A percentile compares a stretch with the other conserved stretches of the same genome.
Evolutionary conservation across 2,797 vertebrate genomes (phyloP).

Genomic region (Cygnus olor): DNA sequence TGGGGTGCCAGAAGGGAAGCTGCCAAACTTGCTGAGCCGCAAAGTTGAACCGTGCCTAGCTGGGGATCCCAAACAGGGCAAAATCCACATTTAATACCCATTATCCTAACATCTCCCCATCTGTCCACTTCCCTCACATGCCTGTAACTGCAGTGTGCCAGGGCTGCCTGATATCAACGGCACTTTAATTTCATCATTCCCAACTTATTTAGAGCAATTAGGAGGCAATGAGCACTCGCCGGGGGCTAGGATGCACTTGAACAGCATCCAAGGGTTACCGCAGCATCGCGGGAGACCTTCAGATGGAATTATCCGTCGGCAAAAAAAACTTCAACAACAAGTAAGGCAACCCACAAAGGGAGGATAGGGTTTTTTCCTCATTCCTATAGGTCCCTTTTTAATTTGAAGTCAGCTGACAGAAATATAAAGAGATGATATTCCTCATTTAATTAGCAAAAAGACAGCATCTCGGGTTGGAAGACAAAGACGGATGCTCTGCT

Average conservation of each 20-base stretch:
- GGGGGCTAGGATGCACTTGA: conserved; percentile 61
- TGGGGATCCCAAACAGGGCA: not conserved
- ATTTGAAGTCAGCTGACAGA: conserved; percentile 44
- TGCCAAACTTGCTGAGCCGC: not conserved
- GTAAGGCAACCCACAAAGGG: conserved; percentile 15
- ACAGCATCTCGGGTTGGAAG: not conserved
- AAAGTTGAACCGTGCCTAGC: not conserved
- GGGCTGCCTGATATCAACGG: conserved; percentile 44
- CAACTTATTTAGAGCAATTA: conserved; percentile 73
- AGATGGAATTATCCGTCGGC: conserved; percentile 26
- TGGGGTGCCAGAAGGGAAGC: not conserved
- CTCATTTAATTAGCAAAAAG: conserved; percentile 40
- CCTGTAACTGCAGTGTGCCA: conserved; percentile 15
- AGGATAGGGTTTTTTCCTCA: conserved; percentile 2
- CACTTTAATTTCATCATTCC: conserved; percentile 71
- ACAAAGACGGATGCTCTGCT: not conserved
- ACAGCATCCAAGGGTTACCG: conserved; percentile 62
- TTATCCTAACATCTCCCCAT: conserved; percentile 64
- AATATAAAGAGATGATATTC: conserved; percentile 28
- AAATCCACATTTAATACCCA: conserved; percentile 57
- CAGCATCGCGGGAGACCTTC: conserved; percentile 31
- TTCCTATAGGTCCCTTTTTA: conserved; percentile 40
- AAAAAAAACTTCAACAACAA: conserved; percentile 42
- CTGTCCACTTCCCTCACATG: conserved; percentile 42
- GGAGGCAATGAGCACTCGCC: conserved; percentile 47